A percentile compares a stretch with the other conserved stretches of the same genome.
Evolutionary conservation across 2,113 vertebrate species (phyloP).

Genomic region (Odocoileus virginianus): DNA sequence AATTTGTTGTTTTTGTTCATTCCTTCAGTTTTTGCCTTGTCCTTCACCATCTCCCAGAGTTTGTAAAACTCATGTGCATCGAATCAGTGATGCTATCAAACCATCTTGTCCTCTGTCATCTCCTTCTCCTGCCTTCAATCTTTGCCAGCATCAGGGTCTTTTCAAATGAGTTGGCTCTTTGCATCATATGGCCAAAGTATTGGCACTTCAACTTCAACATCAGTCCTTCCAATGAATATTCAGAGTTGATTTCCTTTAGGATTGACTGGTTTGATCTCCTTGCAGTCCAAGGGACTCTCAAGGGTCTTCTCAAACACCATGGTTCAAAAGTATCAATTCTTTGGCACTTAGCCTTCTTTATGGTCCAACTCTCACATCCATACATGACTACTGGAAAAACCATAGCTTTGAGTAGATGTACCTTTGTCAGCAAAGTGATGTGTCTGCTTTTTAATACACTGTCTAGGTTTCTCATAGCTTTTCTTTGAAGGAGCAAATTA

Average conservation of each 20-base stretch:
- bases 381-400: neutral
- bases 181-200: neutral
- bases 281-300: neutral
- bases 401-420: neutral
- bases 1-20: neutral
- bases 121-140: neutral
- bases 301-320: neutral
- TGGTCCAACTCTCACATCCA: neutral
- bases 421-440: neutral
- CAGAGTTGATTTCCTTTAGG: neutral
- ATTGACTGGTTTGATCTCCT: neutral
- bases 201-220: neutral
- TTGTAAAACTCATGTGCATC: neutral
- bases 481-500: neutral
- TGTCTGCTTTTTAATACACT: neutral
- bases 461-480: neutral
- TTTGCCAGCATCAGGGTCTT: neutral
- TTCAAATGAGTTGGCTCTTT: neutral
- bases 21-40: neutral
- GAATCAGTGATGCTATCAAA: neutral
- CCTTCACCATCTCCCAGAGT: neutral
- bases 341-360: neutral
- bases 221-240: neutral
- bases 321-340: neutral
- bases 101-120: neutral